phyloP scores from a whole-genome alignment of 2,888 invertebrate species.

The Phortica magna region DNA sequence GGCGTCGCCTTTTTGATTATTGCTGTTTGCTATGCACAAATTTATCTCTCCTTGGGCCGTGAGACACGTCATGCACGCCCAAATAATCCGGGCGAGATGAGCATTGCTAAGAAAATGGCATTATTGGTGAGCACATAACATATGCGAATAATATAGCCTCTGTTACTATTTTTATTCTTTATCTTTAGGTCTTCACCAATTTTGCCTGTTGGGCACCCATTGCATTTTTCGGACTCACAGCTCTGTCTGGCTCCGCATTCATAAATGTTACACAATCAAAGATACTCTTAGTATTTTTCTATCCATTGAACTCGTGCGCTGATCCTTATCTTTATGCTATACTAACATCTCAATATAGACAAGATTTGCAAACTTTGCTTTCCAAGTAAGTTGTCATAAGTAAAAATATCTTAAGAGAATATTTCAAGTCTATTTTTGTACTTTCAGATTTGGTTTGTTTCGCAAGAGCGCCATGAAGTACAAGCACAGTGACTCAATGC shows the following conservation, averaged over 20 bases:
- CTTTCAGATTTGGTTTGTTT: slow-evolving; percentile 79
- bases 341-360: slow-evolving; percentile 90
- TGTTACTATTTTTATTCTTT: background rate
- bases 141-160: background rate
- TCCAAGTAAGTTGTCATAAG: slow-evolving; percentile 79
- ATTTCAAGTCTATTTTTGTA: background rate
- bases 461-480: slow-evolving; percentile 79
- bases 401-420: background rate
- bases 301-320: slow-evolving; percentile 94
- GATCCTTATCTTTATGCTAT: slow-evolving; percentile 96
- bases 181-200: slow-evolving; percentile 84
- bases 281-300: slow-evolving; percentile 92
- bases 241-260: slow-evolving; percentile 89
- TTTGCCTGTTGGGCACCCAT: slow-evolving; percentile 93
- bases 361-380: slow-evolving; percentile 84
- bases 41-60: slow-evolving; percentile 88
- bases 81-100: slow-evolving; percentile 81
- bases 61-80: slow-evolving; percentile 81
- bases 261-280: slow-evolving; percentile 90
- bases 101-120: slow-evolving; percentile 93
- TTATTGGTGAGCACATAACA: slow-evolving; percentile 81
- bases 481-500: slow-evolving; percentile 75
- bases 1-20: slow-evolving; percentile 90
- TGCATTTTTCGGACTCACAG: slow-evolving; percentile 92
- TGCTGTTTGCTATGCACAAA: slow-evolving; percentile 90